Base-by-base conservation (phyloP, 2,797 vertebrate genomes). In the Decapterus maruadsi region DNA sequence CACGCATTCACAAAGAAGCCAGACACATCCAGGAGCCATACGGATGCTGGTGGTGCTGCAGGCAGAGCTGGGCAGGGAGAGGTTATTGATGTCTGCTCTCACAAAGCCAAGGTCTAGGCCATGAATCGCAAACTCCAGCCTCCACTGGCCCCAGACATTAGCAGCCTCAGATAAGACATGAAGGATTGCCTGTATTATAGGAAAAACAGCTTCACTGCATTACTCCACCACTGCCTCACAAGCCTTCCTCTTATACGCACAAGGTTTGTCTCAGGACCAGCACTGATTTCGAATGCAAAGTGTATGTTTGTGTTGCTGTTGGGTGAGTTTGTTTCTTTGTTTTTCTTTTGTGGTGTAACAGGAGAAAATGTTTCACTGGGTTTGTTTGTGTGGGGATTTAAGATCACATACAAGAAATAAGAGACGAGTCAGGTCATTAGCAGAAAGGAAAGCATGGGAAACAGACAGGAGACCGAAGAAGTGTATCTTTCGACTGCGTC, bases 41-140 rank as follows among this genome's bases (percentile, higher is more conserved):
- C 94, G 93, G 94, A 93, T 92, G 94, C 89, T 87, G 90, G 62
- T 65, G 78, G 72, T 84, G 87, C 72, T 79, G 70, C 62, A 64
- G 73, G 60, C 46, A 64, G 73, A 83, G 73, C 63, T n/a, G 29
- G 64, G 66, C 78, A 90, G 84, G 72, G 77, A 86, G 90, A 93
- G 92, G 92, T 96, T 95, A 96, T 96, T 96, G 95, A 96, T 96
- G 93, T 92, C 76, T 88, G 94, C 92, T 95, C 93, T 95, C 94
- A 95, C 94, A 95, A 93, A 95, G 93, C 95, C 94, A 94, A 95
- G 95, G 96, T 95, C 95, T 94, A 78, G 93, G 95, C 95, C 93
- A 93, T 91, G 90, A 94, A 96, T 95, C 89, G 91, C 93, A 94
- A 93, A 93, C 57, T 73, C 90, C 92, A 90, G 91, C 92, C 93